phyloP scores from a whole-genome alignment of 2,888 invertebrate species.

The Smittia aterrima region DNA sequence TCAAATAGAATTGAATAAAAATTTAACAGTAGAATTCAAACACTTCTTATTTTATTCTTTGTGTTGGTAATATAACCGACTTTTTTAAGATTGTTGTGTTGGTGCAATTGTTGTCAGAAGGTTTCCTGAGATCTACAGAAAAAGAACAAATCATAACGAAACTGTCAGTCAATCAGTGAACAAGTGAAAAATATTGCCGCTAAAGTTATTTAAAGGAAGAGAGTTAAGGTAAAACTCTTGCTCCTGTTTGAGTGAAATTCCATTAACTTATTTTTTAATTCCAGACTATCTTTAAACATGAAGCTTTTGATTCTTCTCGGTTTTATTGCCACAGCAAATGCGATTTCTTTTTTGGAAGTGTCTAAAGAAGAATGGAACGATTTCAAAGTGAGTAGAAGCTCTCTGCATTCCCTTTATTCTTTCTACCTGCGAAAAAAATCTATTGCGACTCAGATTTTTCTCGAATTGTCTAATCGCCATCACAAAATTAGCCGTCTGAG shows the following conservation, averaged over 20 bases:
- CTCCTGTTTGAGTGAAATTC: too few species aligned
- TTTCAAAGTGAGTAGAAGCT: constrained; percentile 64
- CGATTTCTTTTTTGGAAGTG: constrained; percentile 70
- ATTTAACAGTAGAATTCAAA: background rate
- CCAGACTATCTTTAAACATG: constrained; percentile 47
- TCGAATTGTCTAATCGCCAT: background rate
- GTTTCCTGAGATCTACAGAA: too few species aligned
- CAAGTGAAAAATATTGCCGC: too few species aligned
- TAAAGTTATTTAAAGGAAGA: background rate
- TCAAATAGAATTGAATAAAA: background rate
- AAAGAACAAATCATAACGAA: background rate
- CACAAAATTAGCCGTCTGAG: background rate
- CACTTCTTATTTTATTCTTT: too few species aligned
- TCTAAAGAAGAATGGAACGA: constrained; percentile 74
- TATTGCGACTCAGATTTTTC: constrained; percentile 21
- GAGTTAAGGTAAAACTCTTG: background rate
- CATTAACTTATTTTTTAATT: too few species aligned
- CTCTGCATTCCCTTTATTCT: too few species aligned
- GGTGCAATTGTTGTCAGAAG: too few species aligned
- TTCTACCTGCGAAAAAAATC: constrained; percentile 11
- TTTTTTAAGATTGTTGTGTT: too few species aligned
- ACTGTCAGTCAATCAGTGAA: background rate
- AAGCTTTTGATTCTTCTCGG: constrained; percentile 53
- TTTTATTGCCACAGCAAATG: constrained; percentile 58
- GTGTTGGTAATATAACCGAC: too few species aligned